A percentile compares a stretch with the other conserved stretches of the same genome.
Evolutionary conservation across 2,113 vertebrate genomes (phyloP).

Genomic region (Aldabrachelys gigantea): DNA sequence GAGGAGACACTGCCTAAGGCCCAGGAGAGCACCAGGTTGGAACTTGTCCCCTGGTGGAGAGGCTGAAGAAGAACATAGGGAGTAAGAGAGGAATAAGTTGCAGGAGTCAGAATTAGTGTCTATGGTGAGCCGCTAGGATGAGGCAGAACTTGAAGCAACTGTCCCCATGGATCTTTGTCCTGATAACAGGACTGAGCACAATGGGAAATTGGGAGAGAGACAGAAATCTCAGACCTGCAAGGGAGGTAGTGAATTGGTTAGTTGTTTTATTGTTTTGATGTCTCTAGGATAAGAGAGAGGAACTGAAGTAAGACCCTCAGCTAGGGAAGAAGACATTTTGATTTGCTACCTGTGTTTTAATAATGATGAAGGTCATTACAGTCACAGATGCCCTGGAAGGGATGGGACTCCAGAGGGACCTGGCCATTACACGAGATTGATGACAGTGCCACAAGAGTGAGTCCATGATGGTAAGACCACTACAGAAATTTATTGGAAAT

Average conservation of each 20-base stretch:
- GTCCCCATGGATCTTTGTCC: neutral
- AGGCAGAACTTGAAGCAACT: neutral
- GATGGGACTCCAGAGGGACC: neutral
- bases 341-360: neutral
- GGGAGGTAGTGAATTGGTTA: too few relatives aligned
- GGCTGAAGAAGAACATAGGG: neutral
- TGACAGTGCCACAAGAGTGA: neutral
- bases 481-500: slow-evolving; percentile 21
- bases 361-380: neutral
- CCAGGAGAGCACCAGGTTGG: neutral
- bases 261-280: neutral
- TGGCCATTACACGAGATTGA: neutral
- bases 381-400: neutral
- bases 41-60: neutral
- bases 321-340: neutral
- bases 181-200: neutral
- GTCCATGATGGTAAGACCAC: neutral
- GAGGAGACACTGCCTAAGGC: neutral
- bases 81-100: neutral
- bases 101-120: neutral
- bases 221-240: neutral
- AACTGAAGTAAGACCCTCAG: neutral
- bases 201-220: neutral
- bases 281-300: neutral
- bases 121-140: neutral